A percentile compares a stretch with the other conserved stretches of the same genome.
Evolutionary conservation across 2,113 vertebrate species (phyloP).

Genomic region (Empidonax traillii): DNA sequence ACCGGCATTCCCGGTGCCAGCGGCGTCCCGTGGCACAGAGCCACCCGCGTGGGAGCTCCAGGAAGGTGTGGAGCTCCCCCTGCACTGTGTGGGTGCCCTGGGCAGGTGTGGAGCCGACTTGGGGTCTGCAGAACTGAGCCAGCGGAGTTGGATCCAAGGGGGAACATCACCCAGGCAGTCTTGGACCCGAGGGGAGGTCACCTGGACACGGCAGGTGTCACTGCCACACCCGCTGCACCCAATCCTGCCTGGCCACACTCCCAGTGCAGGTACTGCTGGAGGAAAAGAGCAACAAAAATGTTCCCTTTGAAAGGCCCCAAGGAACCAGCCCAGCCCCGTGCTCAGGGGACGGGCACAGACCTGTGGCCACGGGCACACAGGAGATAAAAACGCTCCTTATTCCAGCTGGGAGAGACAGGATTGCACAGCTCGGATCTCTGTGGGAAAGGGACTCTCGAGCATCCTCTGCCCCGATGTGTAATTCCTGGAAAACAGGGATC

Average conservation of each 20-base stretch:
- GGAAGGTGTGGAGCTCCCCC: background rate
- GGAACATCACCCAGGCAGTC: background rate
- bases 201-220: background rate
- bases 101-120: background rate
- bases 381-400: background rate
- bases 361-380: background rate
- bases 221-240: background rate
- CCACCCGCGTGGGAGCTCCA: background rate
- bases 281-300: background rate
- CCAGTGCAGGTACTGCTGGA: background rate
- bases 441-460: too few relatives aligned
- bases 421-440: background rate
- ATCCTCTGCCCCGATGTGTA: too few relatives aligned
- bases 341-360: background rate
- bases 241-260: background rate
- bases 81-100: background rate
- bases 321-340: background rate
- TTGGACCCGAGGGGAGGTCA: background rate
- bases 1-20: rapidly evolving
- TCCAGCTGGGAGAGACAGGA: rapidly evolving
- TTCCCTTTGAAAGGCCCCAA: background rate
- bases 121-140: background rate
- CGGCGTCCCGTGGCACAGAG: background rate
- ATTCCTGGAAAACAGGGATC: too few relatives aligned
- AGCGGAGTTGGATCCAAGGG: background rate